Evolutionary conservation across 2,113 vertebrate species (phyloP), one percentile per base, ranked within the genome.

Genomic region (Regulus satrapa): DNA sequence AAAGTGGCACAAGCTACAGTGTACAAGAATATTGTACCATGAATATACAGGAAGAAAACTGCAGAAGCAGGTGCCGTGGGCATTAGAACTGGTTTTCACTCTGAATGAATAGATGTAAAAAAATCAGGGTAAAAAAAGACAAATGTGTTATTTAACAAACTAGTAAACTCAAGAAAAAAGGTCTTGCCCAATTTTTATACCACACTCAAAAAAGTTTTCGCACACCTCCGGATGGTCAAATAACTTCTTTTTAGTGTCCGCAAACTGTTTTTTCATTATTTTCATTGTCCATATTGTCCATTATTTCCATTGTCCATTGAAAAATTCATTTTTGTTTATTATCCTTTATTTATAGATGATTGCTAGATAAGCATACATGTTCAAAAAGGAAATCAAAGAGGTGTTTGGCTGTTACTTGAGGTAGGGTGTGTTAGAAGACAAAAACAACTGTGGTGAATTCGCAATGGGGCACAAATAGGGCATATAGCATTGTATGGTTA

Each of bases 341-440:
- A 49, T 96, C 28, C 55, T 93, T 92, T 85, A 83, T 95, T 95
- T 94, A 71, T 87, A 88, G 61, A 21, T 71, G 29, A 81, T 91
- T 93, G 21, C 26, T 94, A 94, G 89, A 73, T 63, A 94, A 94
- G 31, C 14, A 34, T 74, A 40, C 0, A 0, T 83, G 54, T 81
- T 94, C 73, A 61, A 79, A 75, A 81, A 41, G 63, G 43, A 93
- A 88, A 92, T 66, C 63, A 69, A 48, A 83, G 36, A 63, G 7
- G 18, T 61, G 10, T 58, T n/a, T 41, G 46, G n/a, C 32, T 82
- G n/a, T 69, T 88, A 56, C 31, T 63, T 78, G 34, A 61, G 36
- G 29, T 10, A 85, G 56, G 14, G 10, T n/a, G 26, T 36, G 15
- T 38, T 92, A 82, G 38, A 78, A 85, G 88, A 76, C 80, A 71